Conservation (phyloP, 2,888 invertebrate genomes). For the Tachina lurida region DNA sequence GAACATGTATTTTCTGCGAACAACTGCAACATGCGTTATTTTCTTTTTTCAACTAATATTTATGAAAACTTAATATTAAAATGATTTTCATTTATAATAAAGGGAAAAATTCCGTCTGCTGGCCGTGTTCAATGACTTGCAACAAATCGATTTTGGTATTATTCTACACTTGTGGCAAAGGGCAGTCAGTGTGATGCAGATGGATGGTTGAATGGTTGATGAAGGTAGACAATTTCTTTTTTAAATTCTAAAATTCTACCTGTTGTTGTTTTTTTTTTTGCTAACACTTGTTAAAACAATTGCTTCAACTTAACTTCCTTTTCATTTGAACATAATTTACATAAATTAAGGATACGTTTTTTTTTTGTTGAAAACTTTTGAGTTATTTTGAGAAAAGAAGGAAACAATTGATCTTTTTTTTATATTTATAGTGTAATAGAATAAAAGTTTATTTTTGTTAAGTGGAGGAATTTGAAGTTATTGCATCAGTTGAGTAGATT, state of each 20-base stretch:
- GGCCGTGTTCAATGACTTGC: slow-evolving; percentile 50
- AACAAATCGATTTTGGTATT: slow-evolving; percentile 37
- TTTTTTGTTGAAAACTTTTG: neutral
- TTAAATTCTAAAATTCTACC: slow-evolving; percentile 4
- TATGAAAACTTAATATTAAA: slow-evolving; percentile 50
- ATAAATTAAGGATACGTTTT: neutral
- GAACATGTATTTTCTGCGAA: neutral
- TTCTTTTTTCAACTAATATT: slow-evolving; percentile 2
- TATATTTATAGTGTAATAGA: too few relatives aligned
- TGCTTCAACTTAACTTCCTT: neutral
- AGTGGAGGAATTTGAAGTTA: too few relatives aligned
- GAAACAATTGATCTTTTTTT: neutral
- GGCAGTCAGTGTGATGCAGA: neutral
- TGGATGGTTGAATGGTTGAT: neutral
- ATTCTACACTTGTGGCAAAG: slow-evolving; percentile 11
- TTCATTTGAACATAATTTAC: neutral
- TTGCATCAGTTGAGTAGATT: too few relatives aligned
- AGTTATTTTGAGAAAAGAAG: neutral
- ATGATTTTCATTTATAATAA: slow-evolving; percentile 11
- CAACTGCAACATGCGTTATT: slow-evolving; percentile 43
- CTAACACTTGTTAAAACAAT: slow-evolving; percentile 1
- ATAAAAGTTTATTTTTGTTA: too few relatives aligned
- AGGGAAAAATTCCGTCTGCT: neutral
- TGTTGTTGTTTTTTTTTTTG: slow-evolving; percentile 19
- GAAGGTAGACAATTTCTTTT: neutral